Conservation (phyloP, 2,888 invertebrate species). For the Smittia aterrima region DNA sequence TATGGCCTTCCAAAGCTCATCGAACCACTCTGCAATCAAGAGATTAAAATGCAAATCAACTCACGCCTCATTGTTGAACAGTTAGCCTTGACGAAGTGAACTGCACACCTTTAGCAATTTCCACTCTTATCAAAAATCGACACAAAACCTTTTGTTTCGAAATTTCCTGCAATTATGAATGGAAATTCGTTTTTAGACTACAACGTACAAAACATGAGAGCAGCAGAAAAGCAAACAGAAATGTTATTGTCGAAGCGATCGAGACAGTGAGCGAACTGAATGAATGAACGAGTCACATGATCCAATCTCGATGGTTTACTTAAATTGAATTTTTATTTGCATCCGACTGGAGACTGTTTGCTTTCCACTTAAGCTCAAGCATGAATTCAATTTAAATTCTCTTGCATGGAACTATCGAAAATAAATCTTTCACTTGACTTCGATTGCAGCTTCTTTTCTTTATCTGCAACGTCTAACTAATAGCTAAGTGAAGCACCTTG, state of each 20-base stretch:
- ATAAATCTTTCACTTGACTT: background rate
- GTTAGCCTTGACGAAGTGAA: background rate
- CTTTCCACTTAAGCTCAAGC: background rate
- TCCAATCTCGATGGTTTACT: background rate
- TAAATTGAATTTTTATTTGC: constrained; percentile 19
- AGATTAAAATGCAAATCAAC: background rate
- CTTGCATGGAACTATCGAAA: background rate
- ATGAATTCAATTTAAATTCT: background rate
- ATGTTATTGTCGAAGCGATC: background rate
- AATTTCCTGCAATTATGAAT: constrained; percentile 2
- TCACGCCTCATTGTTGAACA: background rate
- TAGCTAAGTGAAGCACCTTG: no score
- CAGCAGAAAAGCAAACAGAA: background rate
- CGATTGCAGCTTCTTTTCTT: background rate
- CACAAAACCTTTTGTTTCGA: background rate
- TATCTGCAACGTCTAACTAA: no score
- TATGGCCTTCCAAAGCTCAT: no score
- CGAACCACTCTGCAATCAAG: no score
- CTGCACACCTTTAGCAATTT: background rate
- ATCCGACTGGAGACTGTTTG: background rate
- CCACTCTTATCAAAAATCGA: background rate
- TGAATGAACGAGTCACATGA: constrained; percentile 8
- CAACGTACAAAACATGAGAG: background rate
- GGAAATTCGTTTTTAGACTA: background rate
- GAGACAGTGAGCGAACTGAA: background rate